Conservation (phyloP, 2,113 vertebrate genomes). For the Maccullochella peelii region DNA sequence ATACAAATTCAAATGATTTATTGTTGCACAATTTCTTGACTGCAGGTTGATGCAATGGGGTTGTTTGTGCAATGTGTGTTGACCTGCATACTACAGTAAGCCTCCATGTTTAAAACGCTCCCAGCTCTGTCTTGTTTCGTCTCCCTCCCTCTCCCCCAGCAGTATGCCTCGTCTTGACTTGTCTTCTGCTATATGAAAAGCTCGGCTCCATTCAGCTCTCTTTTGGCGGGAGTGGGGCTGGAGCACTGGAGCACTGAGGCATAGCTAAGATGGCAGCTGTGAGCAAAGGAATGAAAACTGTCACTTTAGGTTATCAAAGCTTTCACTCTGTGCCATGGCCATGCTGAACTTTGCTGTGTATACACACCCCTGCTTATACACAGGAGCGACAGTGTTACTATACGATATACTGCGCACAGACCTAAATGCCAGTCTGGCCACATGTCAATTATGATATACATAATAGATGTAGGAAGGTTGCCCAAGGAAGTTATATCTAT, state of each 20-base stretch:
- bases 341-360: constrained; percentile 33
- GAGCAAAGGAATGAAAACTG: constrained; percentile 79
- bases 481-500: constrained; percentile 23
- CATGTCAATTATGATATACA: constrained; percentile 47
- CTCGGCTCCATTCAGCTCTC: constrained; percentile 37
- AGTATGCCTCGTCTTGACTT: background rate
- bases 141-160: background rate
- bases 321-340: constrained; percentile 59
- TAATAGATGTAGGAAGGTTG: constrained; percentile 48
- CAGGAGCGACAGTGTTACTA: constrained; percentile 12
- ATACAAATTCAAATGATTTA: constrained; percentile 38
- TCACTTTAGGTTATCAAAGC: constrained; percentile 77
- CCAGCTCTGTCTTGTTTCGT: constrained; percentile 15
- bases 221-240: constrained; percentile 41
- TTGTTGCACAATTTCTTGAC: constrained; percentile 22
- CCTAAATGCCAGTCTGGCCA: constrained; percentile 25
- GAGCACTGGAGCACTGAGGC: constrained; percentile 62
- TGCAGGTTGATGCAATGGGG: background rate
- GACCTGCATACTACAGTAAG: constrained; percentile 40
- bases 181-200: constrained; percentile 53
- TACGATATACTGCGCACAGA: constrained; percentile 16
- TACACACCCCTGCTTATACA: constrained; percentile 34
- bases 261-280: constrained; percentile 78
- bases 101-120: constrained; percentile 39
- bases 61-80: constrained; percentile 28